phyloP scores from a whole-genome alignment of 2,113 vertebrate species.

The Pycnonotus jocosus region DNA sequence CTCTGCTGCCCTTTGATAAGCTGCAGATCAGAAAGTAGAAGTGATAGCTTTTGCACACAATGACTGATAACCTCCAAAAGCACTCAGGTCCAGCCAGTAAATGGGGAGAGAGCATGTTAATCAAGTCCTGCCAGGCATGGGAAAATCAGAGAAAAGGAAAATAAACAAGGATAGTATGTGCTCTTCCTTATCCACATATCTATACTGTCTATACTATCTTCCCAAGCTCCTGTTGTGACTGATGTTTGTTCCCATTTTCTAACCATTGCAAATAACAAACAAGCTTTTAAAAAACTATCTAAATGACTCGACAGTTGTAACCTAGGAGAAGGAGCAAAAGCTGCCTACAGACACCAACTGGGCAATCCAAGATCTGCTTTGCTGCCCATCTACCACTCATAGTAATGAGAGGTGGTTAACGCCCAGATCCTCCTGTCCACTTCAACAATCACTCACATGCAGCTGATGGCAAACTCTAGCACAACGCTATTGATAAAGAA shows the following conservation, averaged over 20 bases:
- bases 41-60: background rate
- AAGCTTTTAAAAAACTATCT: background rate
- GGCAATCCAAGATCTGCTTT: background rate
- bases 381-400: background rate
- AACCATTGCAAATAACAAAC: background rate
- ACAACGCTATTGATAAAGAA: background rate
- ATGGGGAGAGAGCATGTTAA: background rate
- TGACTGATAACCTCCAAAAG: background rate
- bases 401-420: background rate
- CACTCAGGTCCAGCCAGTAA: background rate
- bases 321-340: background rate
- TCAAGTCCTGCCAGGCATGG: background rate
- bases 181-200: background rate
- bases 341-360: background rate
- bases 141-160: constrained; percentile 17
- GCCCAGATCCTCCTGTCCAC: background rate
- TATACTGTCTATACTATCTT: background rate
- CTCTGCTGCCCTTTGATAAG: background rate
- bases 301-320: background rate
- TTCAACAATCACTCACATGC: background rate
- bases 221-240: background rate
- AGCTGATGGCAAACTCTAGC: background rate
- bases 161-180: background rate
- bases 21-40: background rate
- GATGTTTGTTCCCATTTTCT: background rate